Evolutionary conservation across 2,113 vertebrate genomes (phyloP).

Genomic region (Poecile atricapillus): DNA sequence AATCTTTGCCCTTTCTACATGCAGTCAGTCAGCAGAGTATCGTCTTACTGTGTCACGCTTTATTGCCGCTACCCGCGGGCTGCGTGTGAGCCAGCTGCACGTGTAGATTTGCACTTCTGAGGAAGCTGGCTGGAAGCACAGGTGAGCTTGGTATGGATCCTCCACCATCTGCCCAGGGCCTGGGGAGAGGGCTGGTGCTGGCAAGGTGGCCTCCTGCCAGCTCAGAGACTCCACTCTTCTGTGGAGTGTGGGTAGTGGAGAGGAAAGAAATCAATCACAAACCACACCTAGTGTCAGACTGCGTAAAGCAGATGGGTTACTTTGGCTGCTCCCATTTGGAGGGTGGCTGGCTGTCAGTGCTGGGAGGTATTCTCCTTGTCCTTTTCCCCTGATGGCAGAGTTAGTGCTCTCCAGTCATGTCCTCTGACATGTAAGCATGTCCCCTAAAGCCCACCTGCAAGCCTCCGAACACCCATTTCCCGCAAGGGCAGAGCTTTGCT

Average conservation of each 20-base stretch:
- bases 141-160: accelerated
- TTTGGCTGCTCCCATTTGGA: not conserved
- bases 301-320: not conserved
- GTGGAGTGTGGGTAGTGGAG: accelerated
- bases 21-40: not conserved
- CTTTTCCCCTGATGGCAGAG: not conserved
- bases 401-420: not conserved
- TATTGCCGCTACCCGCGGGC: not conserved
- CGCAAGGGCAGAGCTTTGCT: not conserved
- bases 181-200: not conserved
- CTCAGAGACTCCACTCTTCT: not conserved
- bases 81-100: not conserved
- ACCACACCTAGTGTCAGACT: accelerated
- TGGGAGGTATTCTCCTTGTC: not conserved
- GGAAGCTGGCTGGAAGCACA: not conserved
- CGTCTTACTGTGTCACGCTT: not conserved
- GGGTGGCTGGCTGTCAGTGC: not conserved
- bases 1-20: not conserved
- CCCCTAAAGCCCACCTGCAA: accelerated
- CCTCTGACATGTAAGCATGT: accelerated
- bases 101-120: not conserved
- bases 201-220: not conserved
- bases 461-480: not conserved
- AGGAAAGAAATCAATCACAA: not conserved
- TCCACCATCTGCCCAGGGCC: accelerated